Base-by-base conservation (phyloP, 2,113 vertebrate species). In the Psilopogon haemacephalus region DNA sequence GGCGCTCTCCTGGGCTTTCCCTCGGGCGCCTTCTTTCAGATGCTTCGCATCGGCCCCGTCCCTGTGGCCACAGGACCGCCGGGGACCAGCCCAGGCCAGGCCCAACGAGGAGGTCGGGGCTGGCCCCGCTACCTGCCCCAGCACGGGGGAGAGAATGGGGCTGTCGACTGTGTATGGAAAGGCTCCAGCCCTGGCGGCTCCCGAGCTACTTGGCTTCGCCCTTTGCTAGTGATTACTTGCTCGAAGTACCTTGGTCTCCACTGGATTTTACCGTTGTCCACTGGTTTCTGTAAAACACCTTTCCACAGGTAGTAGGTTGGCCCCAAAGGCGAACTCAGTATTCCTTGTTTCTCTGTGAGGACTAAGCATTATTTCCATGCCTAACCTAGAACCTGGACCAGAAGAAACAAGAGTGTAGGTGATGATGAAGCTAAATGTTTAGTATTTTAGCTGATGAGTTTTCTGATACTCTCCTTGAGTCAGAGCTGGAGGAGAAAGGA, bases 11-110 rank as follows among this genome's bases (percentile, higher is more conserved):
- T 35, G 3, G 97, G 90, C 9, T 64, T 91, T 97, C 98, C 38
- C 92, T 11, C 40, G 9, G 0, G 97, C 97, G 76, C 95, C 97
- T 96, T 98, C 65, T 98, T 98, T 95, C 98, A 72, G 93, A 93
- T 98, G 97, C 97, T 38, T 58, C 68, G 93, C 93, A 83, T 60
- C 13, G 97, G 96, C 95, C 96, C 96, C 50, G 95, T 98, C 97
- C 6, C 97, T 95, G 75, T 8, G 78, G 97, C 82, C 78, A 97
- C 95, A 16, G 27, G 20, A 23, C 21, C 46, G 46, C 46, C 15
- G 46, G 16, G 10, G 46, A 10, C 20, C 20, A 23, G 11, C 46
- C 9, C 10, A 21, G 46, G 46, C 20, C 21, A 5, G 46, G 46
- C 46, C 46, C 4, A 48, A 11, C 46, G 46, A 5, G 46, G 46